Percentiles rank a stretch among this genome's conserved stretches.
phyloP scores from a whole-genome alignment of 2,888 invertebrate species.

The Tridacna gigas region DNA sequence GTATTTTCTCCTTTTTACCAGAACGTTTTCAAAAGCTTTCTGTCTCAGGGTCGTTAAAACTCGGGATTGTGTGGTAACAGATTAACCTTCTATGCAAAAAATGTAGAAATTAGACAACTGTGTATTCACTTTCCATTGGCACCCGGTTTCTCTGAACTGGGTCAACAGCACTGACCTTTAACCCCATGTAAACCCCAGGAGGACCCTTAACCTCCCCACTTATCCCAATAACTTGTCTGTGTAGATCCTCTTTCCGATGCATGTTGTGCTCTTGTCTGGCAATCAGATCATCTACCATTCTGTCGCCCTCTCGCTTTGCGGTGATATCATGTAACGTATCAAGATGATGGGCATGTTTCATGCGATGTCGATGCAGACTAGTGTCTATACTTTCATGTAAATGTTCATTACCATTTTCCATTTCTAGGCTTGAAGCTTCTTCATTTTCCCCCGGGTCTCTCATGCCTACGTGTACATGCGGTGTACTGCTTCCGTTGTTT shows the following conservation, averaged over 20 bases:
- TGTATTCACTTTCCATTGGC: slow-evolving; percentile 14
- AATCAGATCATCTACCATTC: slow-evolving; percentile 14
- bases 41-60: no score
- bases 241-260: background rate
- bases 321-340: background rate
- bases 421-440: slow-evolving; percentile 9
- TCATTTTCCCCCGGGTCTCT: slow-evolving; percentile 13
- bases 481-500: background rate
- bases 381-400: slow-evolving; percentile 4
- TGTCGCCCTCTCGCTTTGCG: slow-evolving; percentile 2
- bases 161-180: slow-evolving; percentile 6
- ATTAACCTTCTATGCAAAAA: no score
- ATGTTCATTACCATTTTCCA: background rate
- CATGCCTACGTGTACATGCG: background rate
- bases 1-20: no score
- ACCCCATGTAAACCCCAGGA: background rate
- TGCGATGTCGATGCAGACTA: slow-evolving; percentile 18
- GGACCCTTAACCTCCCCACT: slow-evolving; percentile 9
- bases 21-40: no score
- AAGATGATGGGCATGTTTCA: slow-evolving; percentile 6
- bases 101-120: background rate
- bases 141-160: background rate
- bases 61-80: no score
- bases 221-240: background rate
- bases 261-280: background rate